Base-by-base conservation (phyloP, 2,888 invertebrate species). In the Drosophila prolongata region DNA sequence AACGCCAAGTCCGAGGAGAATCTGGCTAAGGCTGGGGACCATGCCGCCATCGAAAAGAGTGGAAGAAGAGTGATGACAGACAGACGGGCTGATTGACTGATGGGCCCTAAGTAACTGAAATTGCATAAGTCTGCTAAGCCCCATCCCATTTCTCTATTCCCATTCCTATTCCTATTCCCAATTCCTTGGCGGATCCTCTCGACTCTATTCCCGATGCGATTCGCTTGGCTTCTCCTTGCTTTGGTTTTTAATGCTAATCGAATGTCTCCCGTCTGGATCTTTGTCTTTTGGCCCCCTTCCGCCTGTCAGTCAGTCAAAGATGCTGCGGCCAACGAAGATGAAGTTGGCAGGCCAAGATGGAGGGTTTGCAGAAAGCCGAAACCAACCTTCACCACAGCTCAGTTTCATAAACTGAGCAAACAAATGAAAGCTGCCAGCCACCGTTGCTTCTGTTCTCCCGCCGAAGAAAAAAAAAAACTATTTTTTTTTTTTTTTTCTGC, bases 61-160 rank as follows among this genome's bases (percentile, higher is more conserved):
- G 34, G 16, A 38, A 38, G 13, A 58, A 62, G 77, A 80, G 87
- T 61, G 87, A 76, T 83, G 89, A 88, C 84, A 88, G 87, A 78
- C 87, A 88, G 87, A 76, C 72, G 67, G 81, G 56, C 74, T 78
- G 87, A 88, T 87, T 83, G 87, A 88, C 89, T 88, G 89, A 83
- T 88, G 83, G 87, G 79, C 83, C 74, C 83, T 87, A 87, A 83
- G 82, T 87, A 83, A 88, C 82, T 88, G 42, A 79, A 83, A 87
- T 83, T 87, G 82, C 82, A 83, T 81, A 81, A 87, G 34, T 34
- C 30, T 5, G 30, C 47, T 9, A 74, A 3, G 19, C 19, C 19
- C 19, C 19, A 19, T 19, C 19, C 56, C 13, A 42, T 9, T 37
- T 38, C 16, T 43, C 57, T 27, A 43, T 30, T 14, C 38, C 27